Evolutionary conservation across 1,140 invertebrate genomes (phyloP), one percentile per base, ranked within the genome.

Genomic region (Drosophila bocki): DNA sequence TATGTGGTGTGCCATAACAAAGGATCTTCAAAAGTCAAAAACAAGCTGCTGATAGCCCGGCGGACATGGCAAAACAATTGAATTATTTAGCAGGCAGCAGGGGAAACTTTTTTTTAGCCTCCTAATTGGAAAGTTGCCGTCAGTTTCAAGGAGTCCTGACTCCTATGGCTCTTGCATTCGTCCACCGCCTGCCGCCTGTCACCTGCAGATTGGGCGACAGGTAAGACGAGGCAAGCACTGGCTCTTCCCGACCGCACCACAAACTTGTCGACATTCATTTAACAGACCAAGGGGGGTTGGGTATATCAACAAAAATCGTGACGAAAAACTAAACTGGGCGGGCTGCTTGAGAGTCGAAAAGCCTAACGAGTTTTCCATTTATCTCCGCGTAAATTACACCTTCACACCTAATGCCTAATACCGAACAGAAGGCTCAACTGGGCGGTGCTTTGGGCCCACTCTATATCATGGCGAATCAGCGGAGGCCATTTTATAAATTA

Each of bases 111-210:
- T 57, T 57, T 75, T 57, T 51, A 65, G 72, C 26, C 29, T 33
- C 60, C 64, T 82, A 85, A 85, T 86, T 86, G 82, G 63, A 85
- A 86, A 75, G 63, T 86, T 86, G 41, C 39, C 45, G 47, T 45
- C 44, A 56, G 51, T 56, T 39, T 9, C 13, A 19, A 13, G 29
- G 33, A 57, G 33, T 29, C 33, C 29, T 22, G 26, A 17, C 5
- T 62, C 7, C 45, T 39, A 9, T 39, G 5, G 11, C 11, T 12
- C n/a, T 37, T 57, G 68, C 64, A 69, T 48, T 51, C 39, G 17
- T 29, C 59, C 22, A n/a, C 22, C 19, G 48, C 2, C 50, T 35
- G 29, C n/a, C n/a, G 33, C 48, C 69, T 80, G 78, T 80, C 78
- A 80, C 26, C 51, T 48, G 70, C 78, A 80, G 63, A 44, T 50